Evolutionary conservation across 1,140 invertebrate genomes (phyloP), one percentile per base, ranked within the genome.

Genomic region (Nixonia krombeini): DNA sequence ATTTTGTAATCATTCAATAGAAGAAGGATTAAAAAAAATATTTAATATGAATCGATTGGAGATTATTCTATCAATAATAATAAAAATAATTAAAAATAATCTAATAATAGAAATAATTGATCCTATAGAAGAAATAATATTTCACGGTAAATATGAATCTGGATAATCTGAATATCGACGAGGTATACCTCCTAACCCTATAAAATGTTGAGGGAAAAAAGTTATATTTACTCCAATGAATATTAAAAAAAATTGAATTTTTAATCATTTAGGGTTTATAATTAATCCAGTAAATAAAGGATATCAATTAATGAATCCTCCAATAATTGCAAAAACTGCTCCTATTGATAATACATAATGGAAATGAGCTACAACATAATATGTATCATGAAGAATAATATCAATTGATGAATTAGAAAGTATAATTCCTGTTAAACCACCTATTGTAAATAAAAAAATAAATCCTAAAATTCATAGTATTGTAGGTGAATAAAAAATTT

Each of bases 141-240:
- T 92, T 88, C 89, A 91, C 62, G 77, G 65, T 49, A 80, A 79
- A 78, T 84, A 92, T 47, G 78, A 78, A 85, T 92, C 90, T 4
- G 90, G 88, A 62, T 91, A 93, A 81, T 93, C 91, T 25, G 88
- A 88, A 66, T 91, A 91, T 28, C 91, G 89, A 45, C 91, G 89
- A 28, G 92, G 91, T 84, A 92, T 92, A 0, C 91, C 91, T 31
- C 84, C 85, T 85, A 92, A 81, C 15, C 91, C 91, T 87, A 92
- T 85, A 79, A 91, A 93, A 86, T 92, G 90, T 86, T 91, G 89
- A 13, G 90, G 90, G 28, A 92, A 92, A 82, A 92, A 92, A n/a
- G 90, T 91, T 86, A 91, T 65, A 87, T 92, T 91, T 66, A 91
- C 88, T 52, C 90, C 88, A 65, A 90, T 71, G 87, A 91, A 91